Evolutionary conservation across 2,113 vertebrate genomes (phyloP).

Genomic region (Tor tambroides): DNA sequence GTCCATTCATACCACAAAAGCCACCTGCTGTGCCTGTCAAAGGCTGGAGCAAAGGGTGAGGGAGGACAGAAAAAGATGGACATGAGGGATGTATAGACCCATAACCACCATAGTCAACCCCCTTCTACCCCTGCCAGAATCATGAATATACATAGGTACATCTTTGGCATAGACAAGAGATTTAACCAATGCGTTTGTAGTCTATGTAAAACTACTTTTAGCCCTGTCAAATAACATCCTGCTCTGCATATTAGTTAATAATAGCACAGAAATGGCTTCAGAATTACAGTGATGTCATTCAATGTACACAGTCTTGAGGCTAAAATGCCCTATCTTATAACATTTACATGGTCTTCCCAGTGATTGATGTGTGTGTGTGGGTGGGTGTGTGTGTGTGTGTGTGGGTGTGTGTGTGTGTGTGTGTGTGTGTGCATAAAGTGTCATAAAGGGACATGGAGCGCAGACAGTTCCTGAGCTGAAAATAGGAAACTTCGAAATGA

Average conservation of each 20-base stretch:
- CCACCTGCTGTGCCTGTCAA: constrained; percentile 79
- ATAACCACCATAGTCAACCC: constrained; percentile 9
- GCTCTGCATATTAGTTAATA: not conserved
- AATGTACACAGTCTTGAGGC: not conserved
- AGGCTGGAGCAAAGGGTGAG: constrained; percentile 61
- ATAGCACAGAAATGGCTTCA: not conserved
- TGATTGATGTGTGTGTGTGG: not conserved
- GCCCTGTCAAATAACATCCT: not conserved
- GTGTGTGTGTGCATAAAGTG: no score
- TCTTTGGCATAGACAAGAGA: not conserved
- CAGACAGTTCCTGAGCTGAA: no score
- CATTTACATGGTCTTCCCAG: not conserved
- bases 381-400: no score
- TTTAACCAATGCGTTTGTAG: not conserved
- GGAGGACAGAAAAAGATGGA: constrained; percentile 54
- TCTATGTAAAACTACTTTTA: no score
- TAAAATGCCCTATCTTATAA: not conserved
- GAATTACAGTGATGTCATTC: not conserved
- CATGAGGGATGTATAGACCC: constrained; percentile 49
- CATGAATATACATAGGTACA: not conserved
- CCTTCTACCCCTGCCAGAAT: not conserved
- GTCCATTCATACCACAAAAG: constrained; percentile 73
- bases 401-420: no score
- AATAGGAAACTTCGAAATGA: no score
- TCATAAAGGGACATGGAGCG: no score